These are phyloP conservation scores for Salticus scenicus DNA, from an alignment of 2,888 invertebrate species.

Conservation along the genomic window DNA sequence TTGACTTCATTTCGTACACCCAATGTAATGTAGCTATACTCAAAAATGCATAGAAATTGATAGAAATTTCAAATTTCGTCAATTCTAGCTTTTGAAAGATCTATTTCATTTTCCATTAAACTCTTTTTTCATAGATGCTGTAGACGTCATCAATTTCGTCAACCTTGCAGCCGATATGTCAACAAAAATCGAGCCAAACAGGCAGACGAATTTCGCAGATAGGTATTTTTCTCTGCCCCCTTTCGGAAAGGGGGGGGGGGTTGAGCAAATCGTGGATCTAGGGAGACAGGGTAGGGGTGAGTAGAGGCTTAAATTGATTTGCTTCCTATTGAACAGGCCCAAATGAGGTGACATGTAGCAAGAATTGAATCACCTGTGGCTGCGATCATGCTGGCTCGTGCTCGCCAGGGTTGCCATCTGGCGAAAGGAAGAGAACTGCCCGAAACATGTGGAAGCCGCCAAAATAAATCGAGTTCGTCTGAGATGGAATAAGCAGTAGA, in stretches of 20 bases:
- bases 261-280: neutral
- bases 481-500: neutral
- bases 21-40: no score
- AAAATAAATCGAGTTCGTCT: neutral
- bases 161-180: constrained; percentile 28
- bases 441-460: neutral
- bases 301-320: constrained; percentile 61
- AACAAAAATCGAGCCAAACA: constrained; percentile 23
- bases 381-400: constrained; percentile 59
- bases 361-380: constrained; percentile 71
- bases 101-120: neutral
- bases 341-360: constrained; percentile 70
- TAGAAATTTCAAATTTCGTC: neutral
- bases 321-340: constrained; percentile 71
- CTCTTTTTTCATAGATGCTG: neutral
- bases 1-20: no score
- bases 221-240: neutral
- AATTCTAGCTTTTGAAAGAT: neutral
- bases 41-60: neutral
- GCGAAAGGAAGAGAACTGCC: neutral
- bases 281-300: neutral
- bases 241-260: neutral
- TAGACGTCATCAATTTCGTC: neutral
- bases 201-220: neutral
- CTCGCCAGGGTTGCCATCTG: constrained; percentile 38